A percentile compares a stretch with the other conserved stretches of the same genome.
These are phyloP conservation scores for Patella ulyssiponensis DNA, from an alignment of 2,888 invertebrate genomes.

Conservation along the genomic window DNA sequence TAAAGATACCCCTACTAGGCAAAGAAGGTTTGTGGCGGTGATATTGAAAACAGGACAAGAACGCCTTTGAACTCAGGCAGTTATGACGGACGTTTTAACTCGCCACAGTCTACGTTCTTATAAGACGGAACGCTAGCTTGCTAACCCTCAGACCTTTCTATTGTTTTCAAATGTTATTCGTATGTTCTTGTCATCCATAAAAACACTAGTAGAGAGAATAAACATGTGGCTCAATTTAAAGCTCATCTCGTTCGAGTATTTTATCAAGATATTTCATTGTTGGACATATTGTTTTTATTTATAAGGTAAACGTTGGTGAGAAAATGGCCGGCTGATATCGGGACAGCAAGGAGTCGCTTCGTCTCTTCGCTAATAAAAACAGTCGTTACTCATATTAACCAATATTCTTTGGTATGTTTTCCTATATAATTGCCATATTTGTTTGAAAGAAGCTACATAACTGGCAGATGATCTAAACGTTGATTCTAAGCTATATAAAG, in stretches of 20 bases:
- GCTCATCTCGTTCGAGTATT: slow-evolving; percentile 20
- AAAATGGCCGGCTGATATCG: neutral
- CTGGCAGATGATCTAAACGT: neutral
- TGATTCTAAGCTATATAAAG: neutral
- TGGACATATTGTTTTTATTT: slow-evolving; percentile 19
- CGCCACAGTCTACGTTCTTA: slow-evolving; percentile 16
- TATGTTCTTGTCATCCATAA: slow-evolving; percentile 25
- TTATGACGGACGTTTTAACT: slow-evolving; percentile 16
- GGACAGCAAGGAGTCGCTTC: slow-evolving; percentile 6
- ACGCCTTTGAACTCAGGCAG: slow-evolving; percentile 22
- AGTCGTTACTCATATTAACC: slow-evolving; percentile 8
- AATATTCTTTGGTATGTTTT: slow-evolving; percentile 7
- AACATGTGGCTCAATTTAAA: slow-evolving; percentile 26
- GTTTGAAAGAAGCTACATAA: slow-evolving; percentile 2
- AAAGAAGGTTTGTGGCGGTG: slow-evolving; percentile 24
- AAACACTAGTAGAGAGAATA: slow-evolving; percentile 22
- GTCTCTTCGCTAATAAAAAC: slow-evolving; percentile 9
- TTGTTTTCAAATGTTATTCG: slow-evolving; percentile 25
- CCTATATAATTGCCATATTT: slow-evolving; percentile 11
- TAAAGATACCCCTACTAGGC: slow-evolving; percentile 16
- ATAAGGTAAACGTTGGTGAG: neutral
- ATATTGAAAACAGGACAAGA: slow-evolving; percentile 23
- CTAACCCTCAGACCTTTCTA: slow-evolving; percentile 21
- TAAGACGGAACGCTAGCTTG: slow-evolving; percentile 9
- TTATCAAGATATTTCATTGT: slow-evolving; percentile 25